These are phyloP conservation scores for Cyrtonyx montezumae DNA, from an alignment of 2,113 vertebrate genomes.

Conservation along the genomic window DNA sequence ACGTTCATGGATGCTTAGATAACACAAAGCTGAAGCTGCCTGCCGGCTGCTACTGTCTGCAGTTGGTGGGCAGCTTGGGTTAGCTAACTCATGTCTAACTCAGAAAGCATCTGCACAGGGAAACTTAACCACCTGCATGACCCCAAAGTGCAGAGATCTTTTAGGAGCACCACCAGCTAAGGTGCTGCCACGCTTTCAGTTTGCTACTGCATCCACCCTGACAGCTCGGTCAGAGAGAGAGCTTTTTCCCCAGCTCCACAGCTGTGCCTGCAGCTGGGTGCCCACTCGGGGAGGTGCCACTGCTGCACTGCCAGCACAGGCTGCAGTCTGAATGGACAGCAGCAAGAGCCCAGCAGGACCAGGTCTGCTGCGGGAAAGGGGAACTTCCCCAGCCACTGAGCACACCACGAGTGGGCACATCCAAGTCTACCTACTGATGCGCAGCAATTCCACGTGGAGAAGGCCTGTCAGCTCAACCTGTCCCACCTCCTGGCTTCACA, in stretches of 20 bases:
- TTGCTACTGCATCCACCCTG: background rate
- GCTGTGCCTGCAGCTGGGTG: background rate
- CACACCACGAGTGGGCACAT: rapidly evolving
- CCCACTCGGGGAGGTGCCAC: background rate
- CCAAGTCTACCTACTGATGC: background rate
- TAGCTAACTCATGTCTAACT: background rate
- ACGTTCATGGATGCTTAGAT: background rate
- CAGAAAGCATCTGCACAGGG: background rate
- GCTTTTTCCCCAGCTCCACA: background rate
- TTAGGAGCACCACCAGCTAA: background rate
- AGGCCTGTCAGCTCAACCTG: background rate
- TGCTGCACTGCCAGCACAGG: rapidly evolving
- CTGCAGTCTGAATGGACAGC: background rate
- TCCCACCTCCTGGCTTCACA: background rate
- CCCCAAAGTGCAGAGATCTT: background rate
- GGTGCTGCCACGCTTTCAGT: background rate
- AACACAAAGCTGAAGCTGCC: background rate
- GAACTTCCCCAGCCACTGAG: background rate
- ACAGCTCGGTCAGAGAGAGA: background rate
- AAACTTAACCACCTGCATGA: rapidly evolving
- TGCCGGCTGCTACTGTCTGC: background rate
- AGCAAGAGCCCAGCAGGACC: background rate
- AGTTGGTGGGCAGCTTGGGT: background rate
- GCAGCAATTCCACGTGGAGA: background rate
- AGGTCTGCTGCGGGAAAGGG: background rate